Base-by-base conservation (phyloP, 2,888 invertebrate species). In the Uloborus plumipes region DNA sequence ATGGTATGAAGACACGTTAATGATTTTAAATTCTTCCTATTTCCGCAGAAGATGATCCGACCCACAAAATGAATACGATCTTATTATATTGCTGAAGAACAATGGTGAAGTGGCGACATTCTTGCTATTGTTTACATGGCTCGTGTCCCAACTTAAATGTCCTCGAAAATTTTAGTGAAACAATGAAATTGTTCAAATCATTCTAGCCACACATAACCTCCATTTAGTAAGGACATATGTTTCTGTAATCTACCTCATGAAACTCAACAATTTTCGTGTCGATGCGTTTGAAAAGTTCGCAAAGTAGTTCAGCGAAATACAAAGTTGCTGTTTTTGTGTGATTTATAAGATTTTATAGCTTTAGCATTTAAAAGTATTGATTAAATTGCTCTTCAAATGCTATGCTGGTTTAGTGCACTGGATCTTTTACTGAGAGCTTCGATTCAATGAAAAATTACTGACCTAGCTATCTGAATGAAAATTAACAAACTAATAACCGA, bases 111-210 rank as follows among this genome's bases (percentile, higher is more conserved):
- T 64, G 73, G 51, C 26, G 72, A 73, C 72, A 70, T 77, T 70
- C 62, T 47, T 39, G 20, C 62, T 58, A 77, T 77, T 77, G 76
- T 77, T 77, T n/a, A 2, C 20, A 47, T 20, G 47, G 47, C 77
- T 50, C 77, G 70, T 70, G 77, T 67, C 64, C 70, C 77, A 70
- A 70, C 66, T 53, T 62, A 49, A 70, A 51, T 70, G 77, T 50
- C 76, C 76, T 77, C 76, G 76, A 77, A 77, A 64, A 64, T 70
- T 62, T 70, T 49, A 47, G 61, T 39, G 55, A 77, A 70, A 77
- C 77, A 77, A 77, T 77, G 47, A 70, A 77, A 77, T 70, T 64
- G 69, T 61, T 64, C 49, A 55, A 61, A 77, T 77, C 77, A 55
- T 64, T 61, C 49, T 47, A 55, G 55, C 64, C 31, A 53, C 22